Percentiles rank a stretch among this genome's conserved stretches.
phyloP scores from a whole-genome alignment of 1,140 invertebrate species.

The Drosophila repletoides region DNA sequence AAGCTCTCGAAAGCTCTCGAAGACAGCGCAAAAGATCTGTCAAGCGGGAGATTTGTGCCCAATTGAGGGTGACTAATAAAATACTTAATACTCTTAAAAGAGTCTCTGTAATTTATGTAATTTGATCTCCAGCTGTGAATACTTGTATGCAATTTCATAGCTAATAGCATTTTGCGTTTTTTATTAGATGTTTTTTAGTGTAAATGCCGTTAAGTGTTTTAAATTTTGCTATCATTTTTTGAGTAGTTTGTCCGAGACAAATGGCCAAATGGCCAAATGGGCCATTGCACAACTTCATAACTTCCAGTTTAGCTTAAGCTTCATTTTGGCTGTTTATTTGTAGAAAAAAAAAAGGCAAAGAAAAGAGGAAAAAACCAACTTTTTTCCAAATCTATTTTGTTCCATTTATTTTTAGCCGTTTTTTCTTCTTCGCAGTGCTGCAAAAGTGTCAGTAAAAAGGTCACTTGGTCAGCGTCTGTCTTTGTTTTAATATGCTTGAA shows the following conservation, averaged over 20 bases:
- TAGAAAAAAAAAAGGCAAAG: too few species aligned
- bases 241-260: conserved; percentile 1
- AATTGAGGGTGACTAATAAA: conserved; percentile 8
- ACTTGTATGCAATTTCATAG: conserved; percentile 18
- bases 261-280: too few species aligned
- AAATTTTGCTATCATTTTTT: conserved; percentile 6
- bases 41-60: conserved; percentile 12
- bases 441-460: conserved; percentile 78
- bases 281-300: conserved; percentile 42
- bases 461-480: conserved; percentile 69
- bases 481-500: conserved; percentile 67
- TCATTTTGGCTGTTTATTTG: conserved; percentile 50
- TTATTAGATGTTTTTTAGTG: not conserved
- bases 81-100: conserved; percentile 4
- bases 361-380: conserved; percentile 45
- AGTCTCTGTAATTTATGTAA: conserved; percentile 18
- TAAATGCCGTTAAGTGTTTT: not conserved
- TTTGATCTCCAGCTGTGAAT: conserved; percentile 29
- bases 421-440: conserved; percentile 26
- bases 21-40: conserved; percentile 7
- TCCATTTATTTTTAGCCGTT: conserved; percentile 46
- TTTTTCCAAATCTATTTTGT: conserved; percentile 40
- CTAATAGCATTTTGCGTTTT: conserved; percentile 17
- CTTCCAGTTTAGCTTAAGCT: conserved; percentile 24
- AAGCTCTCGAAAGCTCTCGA: not conserved